These are phyloP conservation scores for Dasyurus viverrinus DNA, from an alignment of 2,113 vertebrate species.

Conservation along the genomic window DNA sequence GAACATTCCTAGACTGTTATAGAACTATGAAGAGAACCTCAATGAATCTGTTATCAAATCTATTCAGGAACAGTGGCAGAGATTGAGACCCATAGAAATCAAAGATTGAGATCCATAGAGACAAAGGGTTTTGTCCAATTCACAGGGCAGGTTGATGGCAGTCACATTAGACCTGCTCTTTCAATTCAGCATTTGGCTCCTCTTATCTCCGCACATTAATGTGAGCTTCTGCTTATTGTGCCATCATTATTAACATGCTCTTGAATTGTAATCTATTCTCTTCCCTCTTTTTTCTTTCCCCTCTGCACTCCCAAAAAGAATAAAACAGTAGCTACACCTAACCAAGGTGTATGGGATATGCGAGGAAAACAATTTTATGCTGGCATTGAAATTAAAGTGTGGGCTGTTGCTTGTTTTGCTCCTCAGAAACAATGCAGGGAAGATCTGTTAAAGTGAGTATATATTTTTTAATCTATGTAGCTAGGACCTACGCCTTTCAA, in stretches of 20 bases:
- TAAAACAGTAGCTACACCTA: slow-evolving; percentile 99
- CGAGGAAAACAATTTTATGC: slow-evolving; percentile 99
- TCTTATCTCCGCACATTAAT: not conserved
- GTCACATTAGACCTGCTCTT: not conserved
- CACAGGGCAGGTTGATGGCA: not conserved
- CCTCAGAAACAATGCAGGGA: slow-evolving; percentile 99
- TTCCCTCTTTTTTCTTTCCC: slow-evolving; percentile 71
- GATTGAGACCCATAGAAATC: not conserved
- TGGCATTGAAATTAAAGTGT: slow-evolving; percentile 99
- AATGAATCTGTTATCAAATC: not conserved
- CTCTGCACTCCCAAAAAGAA: slow-evolving; percentile 87
- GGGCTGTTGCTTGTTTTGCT: slow-evolving; percentile 99
- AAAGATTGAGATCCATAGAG: not conserved
- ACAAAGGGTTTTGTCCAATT: not conserved
- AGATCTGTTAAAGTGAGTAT: slow-evolving; percentile 97
- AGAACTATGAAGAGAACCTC: not conserved
- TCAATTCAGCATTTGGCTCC: not conserved
- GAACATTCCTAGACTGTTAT: not conserved
- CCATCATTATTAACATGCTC: slow-evolving; percentile 62
- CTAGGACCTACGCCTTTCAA: slow-evolving; percentile 61
- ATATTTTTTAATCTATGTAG: slow-evolving; percentile 68
- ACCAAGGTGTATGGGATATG: slow-evolving; percentile 99
- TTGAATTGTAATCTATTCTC: slow-evolving; percentile 76
- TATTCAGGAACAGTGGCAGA: not conserved
- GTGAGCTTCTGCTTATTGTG: slow-evolving; percentile 52